Base-by-base conservation (phyloP, 2,113 vertebrate species). In the Peromyscus maniculatus region DNA sequence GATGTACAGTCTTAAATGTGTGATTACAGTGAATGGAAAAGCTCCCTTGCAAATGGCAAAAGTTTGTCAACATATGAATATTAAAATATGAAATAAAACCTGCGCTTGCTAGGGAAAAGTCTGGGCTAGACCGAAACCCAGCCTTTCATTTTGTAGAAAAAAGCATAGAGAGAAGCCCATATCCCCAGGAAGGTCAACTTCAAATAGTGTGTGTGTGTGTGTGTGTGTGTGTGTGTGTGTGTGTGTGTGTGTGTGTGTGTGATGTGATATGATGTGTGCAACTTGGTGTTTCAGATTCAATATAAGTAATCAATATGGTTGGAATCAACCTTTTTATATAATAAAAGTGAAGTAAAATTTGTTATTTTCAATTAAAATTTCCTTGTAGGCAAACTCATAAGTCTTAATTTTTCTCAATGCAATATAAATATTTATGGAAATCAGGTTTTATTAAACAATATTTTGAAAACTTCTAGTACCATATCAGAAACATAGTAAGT, bases 11-110 rank as follows among this genome's bases (percentile, higher is more conserved):
- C 36, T 89, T 94, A 90, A 87, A 57, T 24, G 36, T 62, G 39
- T 17, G 88, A 36, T 91, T 69, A 77, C 83, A 49, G 36, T 83
- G 36, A 93, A 91, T 64, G 57, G 36, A 69, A 92, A 94, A 96
- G 57, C 62, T 74, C 92, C 69, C 82, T n/a, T 79, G 78, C 15
- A 74, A 33, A 49, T 90, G 52, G 59, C 43, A 95, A 64, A 91
- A 39, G 78, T 12, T 55, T 96, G 87, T 95, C 19, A 72, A 79
- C 17, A 55, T 36, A 31, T 17, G 36, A 95, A 3, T 95, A 75
- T 26, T 28, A 1, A 94, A 9, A 22, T 69, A 83, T 31, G 71
- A 83, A 80, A 95, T 87, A 92, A 84, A 82, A 71, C 72, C 55
- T 89, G 71, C 72, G 16, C 2, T 80, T 93, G 57, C 21, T 39